phyloP scores from a whole-genome alignment of 2,113 vertebrate species.

The Plecotus auritus region DNA sequence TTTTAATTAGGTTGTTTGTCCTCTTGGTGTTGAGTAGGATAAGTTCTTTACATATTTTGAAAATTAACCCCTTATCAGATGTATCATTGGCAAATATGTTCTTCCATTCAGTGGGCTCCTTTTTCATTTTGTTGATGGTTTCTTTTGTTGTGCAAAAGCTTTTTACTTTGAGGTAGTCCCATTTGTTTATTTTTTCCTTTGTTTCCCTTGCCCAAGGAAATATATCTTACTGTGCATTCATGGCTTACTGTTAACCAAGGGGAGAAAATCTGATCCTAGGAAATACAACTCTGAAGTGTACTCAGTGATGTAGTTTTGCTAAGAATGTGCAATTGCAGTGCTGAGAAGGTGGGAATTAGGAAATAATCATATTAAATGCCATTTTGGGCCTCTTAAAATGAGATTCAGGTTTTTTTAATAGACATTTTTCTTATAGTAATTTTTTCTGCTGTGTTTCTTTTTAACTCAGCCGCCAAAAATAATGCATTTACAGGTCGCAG shows the following conservation, averaged over 20 bases:
- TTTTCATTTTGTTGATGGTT: not conserved
- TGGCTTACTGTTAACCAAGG: not conserved
- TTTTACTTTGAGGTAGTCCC: not conserved
- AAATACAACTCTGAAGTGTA: not conserved
- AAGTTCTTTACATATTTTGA: not conserved
- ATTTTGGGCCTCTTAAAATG: not conserved
- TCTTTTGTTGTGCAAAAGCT: not conserved
- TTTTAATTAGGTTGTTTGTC: not conserved
- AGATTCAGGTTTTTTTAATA: not conserved
- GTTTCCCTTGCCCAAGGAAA: not conserved
- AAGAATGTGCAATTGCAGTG: not conserved
- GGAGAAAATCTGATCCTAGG: not conserved
- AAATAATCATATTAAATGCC: not conserved
- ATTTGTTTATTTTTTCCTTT: not conserved
- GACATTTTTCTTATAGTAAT: not conserved
- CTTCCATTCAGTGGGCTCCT: not conserved
- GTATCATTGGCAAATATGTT: not conserved
- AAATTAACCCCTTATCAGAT: not conserved
- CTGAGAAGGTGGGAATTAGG: not conserved
- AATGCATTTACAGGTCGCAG: not conserved
- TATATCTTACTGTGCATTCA: not conserved
- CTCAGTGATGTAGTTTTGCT: not conserved
- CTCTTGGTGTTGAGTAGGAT: not conserved
- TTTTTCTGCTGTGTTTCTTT: not conserved
- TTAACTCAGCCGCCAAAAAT: not conserved